phyloP scores from a whole-genome alignment of 1,140 invertebrate genomes.

The Caenorhabditis inopinata region DNA sequence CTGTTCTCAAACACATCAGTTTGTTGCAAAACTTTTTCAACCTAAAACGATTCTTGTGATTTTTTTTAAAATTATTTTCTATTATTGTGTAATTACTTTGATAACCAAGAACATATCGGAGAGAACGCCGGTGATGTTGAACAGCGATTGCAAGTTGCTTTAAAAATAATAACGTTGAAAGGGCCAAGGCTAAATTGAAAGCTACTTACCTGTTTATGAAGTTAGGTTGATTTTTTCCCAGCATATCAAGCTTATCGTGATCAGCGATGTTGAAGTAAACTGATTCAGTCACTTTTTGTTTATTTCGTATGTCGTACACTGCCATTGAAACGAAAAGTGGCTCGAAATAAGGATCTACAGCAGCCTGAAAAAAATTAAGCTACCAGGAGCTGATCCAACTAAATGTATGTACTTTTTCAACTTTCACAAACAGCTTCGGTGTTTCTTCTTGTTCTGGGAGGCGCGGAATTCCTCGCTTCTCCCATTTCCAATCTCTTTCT shows the following conservation, averaged over 20 bases:
- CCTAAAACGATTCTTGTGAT: no score
- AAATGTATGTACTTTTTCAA: conserved; percentile 42
- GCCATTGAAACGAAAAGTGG: conserved; percentile 42
- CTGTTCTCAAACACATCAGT: conserved; percentile 53
- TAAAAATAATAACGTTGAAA: conserved; percentile 10
- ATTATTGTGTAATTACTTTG: neutral
- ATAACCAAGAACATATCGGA: conserved; percentile 49
- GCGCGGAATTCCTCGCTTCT: conserved; percentile 38
- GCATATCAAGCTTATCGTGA: conserved; percentile 37
- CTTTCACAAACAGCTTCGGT: conserved; percentile 46
- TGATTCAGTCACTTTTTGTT: conserved; percentile 56
- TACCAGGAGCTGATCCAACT: neutral
- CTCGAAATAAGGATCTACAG: conserved; percentile 51
- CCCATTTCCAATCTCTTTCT: conserved; percentile 43
- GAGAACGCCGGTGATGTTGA: conserved; percentile 30
- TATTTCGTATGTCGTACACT: conserved; percentile 55
- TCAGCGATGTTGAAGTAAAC: conserved; percentile 59
- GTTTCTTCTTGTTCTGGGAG: conserved; percentile 41
- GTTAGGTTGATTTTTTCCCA: neutral
- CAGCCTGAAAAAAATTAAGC: conserved; percentile 53
- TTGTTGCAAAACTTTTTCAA: conserved; percentile 55
- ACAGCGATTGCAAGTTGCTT: conserved; percentile 2
- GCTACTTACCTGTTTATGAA: neutral
- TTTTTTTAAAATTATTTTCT: neutral
- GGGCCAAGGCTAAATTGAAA: conserved; percentile 14